Percentiles rank a stretch among this genome's conserved stretches.
These are phyloP conservation scores for Trisateles emortualis DNA, from an alignment of 2,888 invertebrate genomes.

Conservation along the genomic window DNA sequence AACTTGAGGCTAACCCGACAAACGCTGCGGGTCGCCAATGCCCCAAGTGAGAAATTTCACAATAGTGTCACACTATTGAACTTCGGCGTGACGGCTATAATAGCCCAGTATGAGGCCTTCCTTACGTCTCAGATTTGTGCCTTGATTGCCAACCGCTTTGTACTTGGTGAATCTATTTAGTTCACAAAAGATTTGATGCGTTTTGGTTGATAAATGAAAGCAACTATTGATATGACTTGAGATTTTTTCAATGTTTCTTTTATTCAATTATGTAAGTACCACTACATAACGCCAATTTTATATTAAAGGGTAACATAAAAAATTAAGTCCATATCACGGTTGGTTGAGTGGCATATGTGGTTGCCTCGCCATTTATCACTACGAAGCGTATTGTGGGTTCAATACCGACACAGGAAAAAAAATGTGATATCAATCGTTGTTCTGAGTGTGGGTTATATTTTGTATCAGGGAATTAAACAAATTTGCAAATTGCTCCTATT, in stretches of 20 bases:
- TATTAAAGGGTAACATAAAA: not conserved
- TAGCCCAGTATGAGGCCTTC: conserved; percentile 76
- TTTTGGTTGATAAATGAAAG: conserved; percentile 50
- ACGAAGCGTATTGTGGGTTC: too few relatives aligned
- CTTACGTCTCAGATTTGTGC: conserved; percentile 57
- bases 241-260: conserved; percentile 17
- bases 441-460: too few relatives aligned
- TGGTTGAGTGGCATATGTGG: too few relatives aligned
- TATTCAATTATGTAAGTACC: conserved; percentile 14
- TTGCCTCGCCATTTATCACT: too few relatives aligned
- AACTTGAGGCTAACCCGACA: conserved; percentile 64
- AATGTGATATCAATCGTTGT: too few relatives aligned
- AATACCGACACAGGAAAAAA: too few relatives aligned
- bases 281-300: not conserved
- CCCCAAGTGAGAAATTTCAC: conserved; percentile 78
- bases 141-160: conserved; percentile 67
- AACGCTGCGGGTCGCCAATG: conserved; percentile 76
- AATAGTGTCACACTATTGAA: conserved; percentile 80
- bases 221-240: conserved; percentile 39
- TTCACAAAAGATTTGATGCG: conserved; percentile 52
- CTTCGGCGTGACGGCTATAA: conserved; percentile 79
- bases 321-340: too few relatives aligned
- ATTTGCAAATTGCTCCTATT: too few relatives aligned
- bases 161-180: conserved; percentile 63
- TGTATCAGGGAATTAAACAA: too few relatives aligned